Conservation (phyloP, 2,113 vertebrate genomes). For the Gnathonemus longibarbis region DNA sequence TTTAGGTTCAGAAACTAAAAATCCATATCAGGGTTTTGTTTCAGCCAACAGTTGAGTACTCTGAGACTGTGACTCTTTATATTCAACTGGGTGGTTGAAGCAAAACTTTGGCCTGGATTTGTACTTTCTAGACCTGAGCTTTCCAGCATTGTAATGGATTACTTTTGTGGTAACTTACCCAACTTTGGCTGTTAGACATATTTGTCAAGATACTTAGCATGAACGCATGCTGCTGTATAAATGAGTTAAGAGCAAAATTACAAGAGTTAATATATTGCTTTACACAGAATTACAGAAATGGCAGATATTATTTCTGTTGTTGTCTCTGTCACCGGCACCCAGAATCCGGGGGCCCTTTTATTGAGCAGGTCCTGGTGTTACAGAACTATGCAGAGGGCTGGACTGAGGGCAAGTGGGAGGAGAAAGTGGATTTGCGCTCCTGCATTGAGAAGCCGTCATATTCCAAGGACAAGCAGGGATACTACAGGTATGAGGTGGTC, state of each 20-base stretch:
- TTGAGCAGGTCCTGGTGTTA: slow-evolving; percentile 83
- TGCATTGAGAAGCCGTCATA: slow-evolving; percentile 82
- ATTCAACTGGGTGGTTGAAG: background rate
- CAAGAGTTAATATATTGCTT: background rate
- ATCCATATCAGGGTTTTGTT: background rate
- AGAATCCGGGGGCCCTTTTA: slow-evolving; percentile 94
- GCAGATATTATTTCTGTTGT: slow-evolving; percentile 10
- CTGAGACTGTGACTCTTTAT: background rate
- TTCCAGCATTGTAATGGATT: background rate
- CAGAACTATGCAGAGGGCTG: slow-evolving; percentile 90
- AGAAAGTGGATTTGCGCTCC: slow-evolving; percentile 78
- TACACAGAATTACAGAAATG: background rate
- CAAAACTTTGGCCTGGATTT: background rate
- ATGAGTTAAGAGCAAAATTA: background rate
- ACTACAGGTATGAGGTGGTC: slow-evolving; percentile 68
- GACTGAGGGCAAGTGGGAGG: slow-evolving; percentile 91
- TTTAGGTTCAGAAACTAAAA: background rate
- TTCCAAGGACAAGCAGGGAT: slow-evolving; percentile 78
- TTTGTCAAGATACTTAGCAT: background rate
- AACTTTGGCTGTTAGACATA: background rate
- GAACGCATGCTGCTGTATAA: background rate
- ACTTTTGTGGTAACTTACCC: background rate
- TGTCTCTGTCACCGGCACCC: slow-evolving; percentile 9
- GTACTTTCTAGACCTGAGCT: background rate
- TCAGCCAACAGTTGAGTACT: background rate